Percentiles rank a stretch among this genome's conserved stretches.
Conservation (phyloP, 2,113 vertebrate species). For the Paraplagusia blochii region DNA sequence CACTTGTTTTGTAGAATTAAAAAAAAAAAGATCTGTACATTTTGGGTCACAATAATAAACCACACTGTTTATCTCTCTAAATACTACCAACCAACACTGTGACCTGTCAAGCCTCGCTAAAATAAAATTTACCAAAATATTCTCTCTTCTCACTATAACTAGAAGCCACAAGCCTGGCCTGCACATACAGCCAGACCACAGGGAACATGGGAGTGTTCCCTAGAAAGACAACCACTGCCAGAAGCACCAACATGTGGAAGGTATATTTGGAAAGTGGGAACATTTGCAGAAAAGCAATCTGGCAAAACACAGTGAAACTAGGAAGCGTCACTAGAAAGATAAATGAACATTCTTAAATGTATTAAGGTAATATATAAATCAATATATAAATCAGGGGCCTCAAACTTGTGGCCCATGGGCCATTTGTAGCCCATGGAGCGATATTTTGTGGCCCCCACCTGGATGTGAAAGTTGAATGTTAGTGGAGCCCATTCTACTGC, state of each 20-base stretch:
- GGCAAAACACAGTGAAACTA: constrained; percentile 55
- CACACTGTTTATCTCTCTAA: constrained; percentile 7
- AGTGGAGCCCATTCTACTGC: too few relatives aligned
- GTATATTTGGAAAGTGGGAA: constrained; percentile 70
- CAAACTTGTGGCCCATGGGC: too few relatives aligned
- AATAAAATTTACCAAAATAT: constrained; percentile 29
- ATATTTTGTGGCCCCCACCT: too few relatives aligned
- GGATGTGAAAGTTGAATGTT: too few relatives aligned
- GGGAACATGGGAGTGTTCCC: constrained; percentile 60
- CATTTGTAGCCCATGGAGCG: too few relatives aligned
- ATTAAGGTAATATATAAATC: too few relatives aligned
- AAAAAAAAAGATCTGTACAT: constrained; percentile 4
- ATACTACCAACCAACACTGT: constrained; percentile 9
- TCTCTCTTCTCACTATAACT: constrained; percentile 13
- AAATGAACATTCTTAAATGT: too few relatives aligned
- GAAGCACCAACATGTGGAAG: constrained; percentile 58
- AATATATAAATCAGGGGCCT: too few relatives aligned
- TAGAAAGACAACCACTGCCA: constrained; percentile 39
- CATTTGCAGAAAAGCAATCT: constrained; percentile 54
- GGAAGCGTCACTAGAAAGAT: constrained; percentile 32
- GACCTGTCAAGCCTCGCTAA: constrained; percentile 12
- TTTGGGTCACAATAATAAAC: not conserved
- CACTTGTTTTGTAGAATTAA: not conserved
- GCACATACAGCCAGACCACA: constrained; percentile 48
- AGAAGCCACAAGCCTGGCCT: constrained; percentile 50